Base-by-base conservation (phyloP, 1,140 invertebrate genomes). In the Conopomorpha cramerella region DNA sequence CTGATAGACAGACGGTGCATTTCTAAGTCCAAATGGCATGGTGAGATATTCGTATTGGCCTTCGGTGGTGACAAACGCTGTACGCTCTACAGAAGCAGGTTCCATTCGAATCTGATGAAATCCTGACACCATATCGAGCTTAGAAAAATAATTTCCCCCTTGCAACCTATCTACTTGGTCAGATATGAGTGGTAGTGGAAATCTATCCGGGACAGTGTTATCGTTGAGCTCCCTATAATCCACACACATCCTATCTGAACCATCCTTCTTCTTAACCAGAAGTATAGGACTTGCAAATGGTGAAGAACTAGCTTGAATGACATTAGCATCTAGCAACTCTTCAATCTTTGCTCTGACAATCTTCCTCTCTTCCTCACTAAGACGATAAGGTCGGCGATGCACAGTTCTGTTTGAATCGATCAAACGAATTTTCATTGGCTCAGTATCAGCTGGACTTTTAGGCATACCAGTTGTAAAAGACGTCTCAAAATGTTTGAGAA, bases 1-100 rank as follows among this genome's bases (percentile, higher is more conserved):
- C 16, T 33, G 31, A 33, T 17, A 33, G 15, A 33, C 31, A 14
- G 31, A 14, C 2, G 31, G 31, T 10, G 31, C 31, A 19, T 33
- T 33, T 33, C 10, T n/a, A n/a, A n/a, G n/a, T n/a, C n/a, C n/a
- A n/a, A n/a, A n/a, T n/a, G n/a, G n/a, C n/a, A n/a, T n/a, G n/a
- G n/a, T n/a, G n/a, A n/a, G n/a, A n/a, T n/a, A n/a, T n/a, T n/a
- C n/a, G n/a, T n/a, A n/a, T n/a, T n/a, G n/a, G n/a, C n/a, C n/a
- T n/a, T n/a, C n/a, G n/a, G n/a, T n/a, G n/a, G n/a, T n/a, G n/a
- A n/a, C 31, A 16, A 33, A 33, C 7, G 31, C 31, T 13, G 31
- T 33, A 4, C 16, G 14, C 15, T 33, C 31, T 4, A 33, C 18
- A 4, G 31, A 33, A n/a, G 16, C 31, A 10, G 8, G 8, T 17